phyloP scores from a whole-genome alignment of 2,113 vertebrate genomes.

The Limnothrissa miodon region DNA sequence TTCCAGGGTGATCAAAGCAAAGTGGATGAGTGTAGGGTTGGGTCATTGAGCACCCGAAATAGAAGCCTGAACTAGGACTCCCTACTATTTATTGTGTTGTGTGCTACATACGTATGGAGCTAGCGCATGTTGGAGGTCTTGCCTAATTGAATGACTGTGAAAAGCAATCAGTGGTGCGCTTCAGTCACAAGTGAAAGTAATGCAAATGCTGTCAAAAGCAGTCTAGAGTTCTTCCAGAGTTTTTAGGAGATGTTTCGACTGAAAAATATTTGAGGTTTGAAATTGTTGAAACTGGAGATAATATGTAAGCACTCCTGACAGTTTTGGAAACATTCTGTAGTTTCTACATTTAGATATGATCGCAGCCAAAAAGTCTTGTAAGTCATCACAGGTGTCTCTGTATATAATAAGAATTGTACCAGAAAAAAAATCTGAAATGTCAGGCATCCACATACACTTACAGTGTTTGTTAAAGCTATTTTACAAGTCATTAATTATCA shows the following conservation, averaged over 20 bases:
- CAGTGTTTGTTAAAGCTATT: background rate
- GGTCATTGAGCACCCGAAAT: background rate
- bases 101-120: background rate
- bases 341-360: background rate
- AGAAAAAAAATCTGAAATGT: background rate
- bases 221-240: background rate
- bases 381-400: background rate
- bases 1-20: conserved; percentile 12
- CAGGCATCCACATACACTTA: background rate
- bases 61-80: background rate
- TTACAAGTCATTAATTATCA: background rate
- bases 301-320: background rate
- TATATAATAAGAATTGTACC: background rate
- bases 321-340: background rate
- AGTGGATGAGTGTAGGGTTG: background rate
- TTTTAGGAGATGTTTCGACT: background rate
- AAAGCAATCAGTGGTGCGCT: background rate
- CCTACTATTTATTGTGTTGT: conserved; percentile 3
- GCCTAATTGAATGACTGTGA: conserved; percentile 24
- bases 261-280: background rate
- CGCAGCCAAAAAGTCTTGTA: background rate
- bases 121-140: background rate
- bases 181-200: background rate
- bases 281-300: background rate
- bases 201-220: background rate